Percentiles rank a stretch among this genome's conserved stretches.
These are phyloP conservation scores for Plectus sambesii DNA, from an alignment of 1,140 invertebrate species.

Conservation along the genomic window DNA sequence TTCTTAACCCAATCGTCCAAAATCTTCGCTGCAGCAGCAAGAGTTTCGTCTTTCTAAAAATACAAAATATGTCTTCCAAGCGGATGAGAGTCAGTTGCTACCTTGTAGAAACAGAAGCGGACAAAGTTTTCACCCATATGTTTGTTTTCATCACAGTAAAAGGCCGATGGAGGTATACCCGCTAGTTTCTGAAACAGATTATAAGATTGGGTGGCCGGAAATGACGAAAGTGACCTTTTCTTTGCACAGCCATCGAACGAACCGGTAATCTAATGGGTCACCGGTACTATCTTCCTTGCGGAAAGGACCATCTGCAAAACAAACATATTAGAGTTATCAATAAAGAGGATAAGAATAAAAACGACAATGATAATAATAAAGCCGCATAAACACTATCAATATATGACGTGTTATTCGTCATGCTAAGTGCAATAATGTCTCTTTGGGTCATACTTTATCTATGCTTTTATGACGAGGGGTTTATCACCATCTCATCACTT, in stretches of 20 bases:
- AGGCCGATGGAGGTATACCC: constrained; percentile 83
- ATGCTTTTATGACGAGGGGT: too few relatives aligned
- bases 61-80: constrained; percentile 12
- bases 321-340: too few relatives aligned
- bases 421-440: too few relatives aligned
- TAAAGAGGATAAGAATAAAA: too few relatives aligned
- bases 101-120: constrained; percentile 83
- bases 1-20: constrained; percentile 25
- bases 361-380: too few relatives aligned
- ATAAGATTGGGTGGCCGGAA: background rate
- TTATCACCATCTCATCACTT: too few relatives aligned
- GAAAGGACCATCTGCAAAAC: constrained; percentile 18
- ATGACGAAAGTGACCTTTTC: constrained; percentile 54
- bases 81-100: constrained; percentile 45
- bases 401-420: too few relatives aligned
- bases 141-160: constrained; percentile 73
- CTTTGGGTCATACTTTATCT: too few relatives aligned
- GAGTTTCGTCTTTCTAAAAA: constrained; percentile 43
- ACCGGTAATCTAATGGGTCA: constrained; percentile 67
- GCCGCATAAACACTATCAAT: too few relatives aligned
- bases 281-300: constrained; percentile 33
- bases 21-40: constrained; percentile 30
- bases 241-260: constrained; percentile 87
- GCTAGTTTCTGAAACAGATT: constrained; percentile 58
- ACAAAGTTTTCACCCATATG: constrained; percentile 72